Evolutionary conservation across 2,797 vertebrate genomes (phyloP).

Genomic region (Lophius americanus): DNA sequence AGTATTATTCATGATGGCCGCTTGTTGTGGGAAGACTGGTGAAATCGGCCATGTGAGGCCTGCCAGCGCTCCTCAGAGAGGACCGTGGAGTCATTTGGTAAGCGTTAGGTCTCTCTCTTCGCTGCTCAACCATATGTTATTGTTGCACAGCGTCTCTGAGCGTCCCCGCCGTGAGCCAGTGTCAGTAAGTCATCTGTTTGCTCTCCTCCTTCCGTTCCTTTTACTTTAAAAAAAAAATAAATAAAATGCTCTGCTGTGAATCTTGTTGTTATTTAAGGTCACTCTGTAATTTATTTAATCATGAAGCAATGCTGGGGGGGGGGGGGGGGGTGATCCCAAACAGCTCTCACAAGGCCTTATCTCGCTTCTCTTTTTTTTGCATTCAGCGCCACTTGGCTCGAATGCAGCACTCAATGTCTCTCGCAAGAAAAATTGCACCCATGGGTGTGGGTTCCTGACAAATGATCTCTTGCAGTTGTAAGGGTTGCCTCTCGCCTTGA

Average conservation of each 20-base stretch:
- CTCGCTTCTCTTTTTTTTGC: no score
- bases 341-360: no score
- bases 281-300: background rate
- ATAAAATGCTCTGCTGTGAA: background rate
- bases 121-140: conserved; percentile 53
- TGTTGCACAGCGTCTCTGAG: conserved; percentile 41
- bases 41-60: conserved; percentile 46
- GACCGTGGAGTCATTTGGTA: conserved; percentile 35
- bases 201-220: conserved; percentile 3
- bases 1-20: conserved; percentile 61
- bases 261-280: conserved; percentile 11
- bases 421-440: no score
- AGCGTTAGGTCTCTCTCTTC: conserved; percentile 38
- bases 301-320: background rate
- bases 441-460: no score
- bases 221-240: background rate
- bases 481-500: no score
- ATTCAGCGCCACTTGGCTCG: no score
- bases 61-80: conserved; percentile 28
- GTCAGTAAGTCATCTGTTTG: conserved; percentile 47
- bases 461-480: no score
- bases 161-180: conserved; percentile 30
- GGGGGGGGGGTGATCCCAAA: no score
- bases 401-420: no score
- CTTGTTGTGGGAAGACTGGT: conserved; percentile 37